phyloP scores from a whole-genome alignment of 2,113 vertebrate species.

The Gnathonemus longibarbis region DNA sequence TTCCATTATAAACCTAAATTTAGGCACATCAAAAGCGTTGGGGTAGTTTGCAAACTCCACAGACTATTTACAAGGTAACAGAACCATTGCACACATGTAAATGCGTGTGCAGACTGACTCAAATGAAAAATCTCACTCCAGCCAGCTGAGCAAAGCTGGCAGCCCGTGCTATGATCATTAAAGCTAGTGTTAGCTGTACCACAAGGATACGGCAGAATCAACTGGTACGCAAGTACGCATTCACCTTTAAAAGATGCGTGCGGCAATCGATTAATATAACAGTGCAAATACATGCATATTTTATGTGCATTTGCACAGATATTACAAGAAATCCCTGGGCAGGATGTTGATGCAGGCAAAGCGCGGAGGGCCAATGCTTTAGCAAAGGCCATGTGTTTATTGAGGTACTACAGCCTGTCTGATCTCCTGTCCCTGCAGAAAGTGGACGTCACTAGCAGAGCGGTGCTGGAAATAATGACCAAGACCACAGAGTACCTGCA shows the following conservation, averaged over 20 bases:
- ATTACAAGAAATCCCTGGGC: too few relatives aligned
- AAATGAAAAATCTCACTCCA: neutral
- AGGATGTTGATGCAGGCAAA: neutral
- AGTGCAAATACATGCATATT: too few relatives aligned
- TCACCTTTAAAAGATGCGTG: too few relatives aligned
- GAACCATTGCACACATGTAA: neutral
- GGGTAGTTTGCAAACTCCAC: neutral
- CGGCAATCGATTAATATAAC: too few relatives aligned
- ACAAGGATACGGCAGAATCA: too few relatives aligned
- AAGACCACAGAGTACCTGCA: conserved; percentile 92
- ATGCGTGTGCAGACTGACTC: neutral
- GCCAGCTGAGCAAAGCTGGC: neutral
- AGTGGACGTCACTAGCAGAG: conserved; percentile 87
- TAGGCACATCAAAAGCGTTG: neutral
- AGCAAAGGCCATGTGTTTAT: neutral
- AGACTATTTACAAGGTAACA: neutral
- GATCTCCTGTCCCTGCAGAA: conserved; percentile 59
- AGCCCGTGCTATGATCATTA: neutral
- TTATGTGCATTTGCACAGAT: too few relatives aligned
- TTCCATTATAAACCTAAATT: neutral
- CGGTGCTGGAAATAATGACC: conserved; percentile 91
- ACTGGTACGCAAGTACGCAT: too few relatives aligned
- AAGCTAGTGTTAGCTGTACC: neutral
- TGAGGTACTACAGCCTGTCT: neutral
- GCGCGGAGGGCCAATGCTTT: neutral